A percentile compares a stretch with the other conserved stretches of the same genome.
phyloP scores from a whole-genome alignment of 2,888 invertebrate species.

The Chelonus formosanus region DNA sequence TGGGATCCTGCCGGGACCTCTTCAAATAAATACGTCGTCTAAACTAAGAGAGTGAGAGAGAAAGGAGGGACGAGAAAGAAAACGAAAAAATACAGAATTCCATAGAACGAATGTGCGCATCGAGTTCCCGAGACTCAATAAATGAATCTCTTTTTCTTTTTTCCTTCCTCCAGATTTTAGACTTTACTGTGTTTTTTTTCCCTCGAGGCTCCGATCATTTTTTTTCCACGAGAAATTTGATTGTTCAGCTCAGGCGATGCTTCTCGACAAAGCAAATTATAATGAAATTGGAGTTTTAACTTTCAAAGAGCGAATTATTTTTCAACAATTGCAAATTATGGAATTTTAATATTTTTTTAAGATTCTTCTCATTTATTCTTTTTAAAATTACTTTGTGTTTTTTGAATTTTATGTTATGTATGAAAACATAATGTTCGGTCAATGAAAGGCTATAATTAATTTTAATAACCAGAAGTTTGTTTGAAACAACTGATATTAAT shows the following conservation, averaged over 20 bases:
- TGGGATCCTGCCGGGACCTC: constrained; percentile 37
- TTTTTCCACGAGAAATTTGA: constrained; percentile 2
- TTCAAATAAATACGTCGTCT: constrained; percentile 39
- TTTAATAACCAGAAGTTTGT: too few relatives aligned
- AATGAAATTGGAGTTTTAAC: too few relatives aligned
- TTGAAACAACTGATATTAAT: too few relatives aligned
- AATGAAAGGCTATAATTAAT: too few relatives aligned
- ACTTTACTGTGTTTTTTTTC: not conserved
- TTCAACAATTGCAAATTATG: too few relatives aligned
- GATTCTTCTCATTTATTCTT: too few relatives aligned
- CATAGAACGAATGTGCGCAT: constrained; percentile 15
- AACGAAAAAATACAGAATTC: constrained; percentile 27
- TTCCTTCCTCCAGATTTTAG: not conserved
- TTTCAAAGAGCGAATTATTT: too few relatives aligned
- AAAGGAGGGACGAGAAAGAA: not conserved
- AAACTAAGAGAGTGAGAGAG: constrained; percentile 17
- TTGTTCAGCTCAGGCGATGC: not conserved
- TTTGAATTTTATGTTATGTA: too few relatives aligned
- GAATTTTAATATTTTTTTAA: too few relatives aligned
- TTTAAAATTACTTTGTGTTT: too few relatives aligned
- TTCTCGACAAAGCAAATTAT: too few relatives aligned
- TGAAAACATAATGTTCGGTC: too few relatives aligned
- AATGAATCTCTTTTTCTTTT: constrained; percentile 27
- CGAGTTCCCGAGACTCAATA: constrained; percentile 20
- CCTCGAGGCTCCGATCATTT: not conserved